Evolutionary conservation across 2,113 vertebrate species (phyloP), one percentile per base, ranked within the genome.

Genomic region (Strigops habroptila): DNA sequence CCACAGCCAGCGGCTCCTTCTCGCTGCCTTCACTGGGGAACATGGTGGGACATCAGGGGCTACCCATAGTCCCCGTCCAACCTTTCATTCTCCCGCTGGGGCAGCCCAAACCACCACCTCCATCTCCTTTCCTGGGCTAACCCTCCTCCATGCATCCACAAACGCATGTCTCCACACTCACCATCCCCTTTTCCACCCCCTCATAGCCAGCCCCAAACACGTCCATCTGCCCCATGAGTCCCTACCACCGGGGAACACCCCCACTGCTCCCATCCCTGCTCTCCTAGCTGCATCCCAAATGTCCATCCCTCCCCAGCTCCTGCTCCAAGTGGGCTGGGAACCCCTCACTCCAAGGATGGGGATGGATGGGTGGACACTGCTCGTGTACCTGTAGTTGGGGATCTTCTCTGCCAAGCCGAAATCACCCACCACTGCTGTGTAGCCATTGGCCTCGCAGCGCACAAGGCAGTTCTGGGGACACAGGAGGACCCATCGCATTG

Each of bases 341-440:
- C 24, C 63, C 44, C 35, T 18, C 30, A 31, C 44, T 59, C 31
- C n/a, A 69, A 18, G 8, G 46, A 67, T 43, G 31, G 59, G 33
- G 73, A 81, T 8, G 3, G 88, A 31, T 1, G 12, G 18, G n/a
- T 30, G 49, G 37, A 35, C 3, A 12, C 46, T 51, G 44, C 74
- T 44, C 43, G 94, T 95, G 60, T 51, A 99, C 99, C 99, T 99
- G 97, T 99, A 99, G 57, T 98, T 98, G 15, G 99, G 99, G 84
- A 99, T 99, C 97, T 99, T 99, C 97, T 99, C 99, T 0, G 99
- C 99, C 97, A 99, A 98, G 64, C 99, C 99, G 0, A 99, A 99
- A 97, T 99, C 99, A 44, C 98, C 99, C 82, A 99, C 99, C 27
- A 99, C 99, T 39, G 98, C 99, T 0, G 98, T 99, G 97, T 99